Percentiles rank a stretch among this genome's conserved stretches.
phyloP scores from a whole-genome alignment of 2,888 invertebrate species.

The Mesopsocus fuscifrons region DNA sequence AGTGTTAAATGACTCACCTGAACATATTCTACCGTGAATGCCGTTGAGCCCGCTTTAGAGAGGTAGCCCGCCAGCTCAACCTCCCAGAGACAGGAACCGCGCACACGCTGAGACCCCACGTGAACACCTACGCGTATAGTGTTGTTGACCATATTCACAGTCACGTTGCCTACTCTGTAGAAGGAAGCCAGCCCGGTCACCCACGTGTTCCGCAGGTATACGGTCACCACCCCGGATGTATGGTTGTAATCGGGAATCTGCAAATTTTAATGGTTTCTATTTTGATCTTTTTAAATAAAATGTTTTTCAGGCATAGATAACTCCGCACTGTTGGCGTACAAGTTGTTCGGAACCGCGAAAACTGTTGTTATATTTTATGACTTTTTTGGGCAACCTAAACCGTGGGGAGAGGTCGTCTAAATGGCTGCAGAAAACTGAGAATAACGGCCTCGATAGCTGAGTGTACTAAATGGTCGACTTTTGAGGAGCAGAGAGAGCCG shows the following conservation, averaged over 20 bases:
- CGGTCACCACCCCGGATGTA: background rate
- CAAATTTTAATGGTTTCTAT: no score
- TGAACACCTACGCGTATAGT: conserved; percentile 44
- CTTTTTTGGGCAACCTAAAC: no score
- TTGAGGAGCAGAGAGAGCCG: no score
- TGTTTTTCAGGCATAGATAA: no score
- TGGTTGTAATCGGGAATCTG: conserved; percentile 7
- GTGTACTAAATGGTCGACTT: no score
- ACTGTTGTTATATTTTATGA: no score
- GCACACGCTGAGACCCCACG: conserved; percentile 59
- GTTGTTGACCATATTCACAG: conserved; percentile 49
- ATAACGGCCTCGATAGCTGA: no score
- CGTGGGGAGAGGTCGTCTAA: no score
- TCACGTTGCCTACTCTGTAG: conserved; percentile 61
- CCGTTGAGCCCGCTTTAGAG: conserved; percentile 48
- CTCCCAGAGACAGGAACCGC: conserved; percentile 64
- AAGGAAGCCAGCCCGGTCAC: conserved; percentile 61
- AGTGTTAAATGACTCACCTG: no score
- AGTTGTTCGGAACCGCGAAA: conserved; percentile 11
- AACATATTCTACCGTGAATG: conserved; percentile 63
- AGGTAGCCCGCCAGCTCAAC: conserved; percentile 42
- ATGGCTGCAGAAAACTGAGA: no score
- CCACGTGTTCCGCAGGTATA: conserved; percentile 1
- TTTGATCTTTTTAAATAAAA: no score
- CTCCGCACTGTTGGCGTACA: conserved; percentile 15